phyloP scores from a whole-genome alignment of 2,888 invertebrate species.

The Halictus quadricinctus region DNA sequence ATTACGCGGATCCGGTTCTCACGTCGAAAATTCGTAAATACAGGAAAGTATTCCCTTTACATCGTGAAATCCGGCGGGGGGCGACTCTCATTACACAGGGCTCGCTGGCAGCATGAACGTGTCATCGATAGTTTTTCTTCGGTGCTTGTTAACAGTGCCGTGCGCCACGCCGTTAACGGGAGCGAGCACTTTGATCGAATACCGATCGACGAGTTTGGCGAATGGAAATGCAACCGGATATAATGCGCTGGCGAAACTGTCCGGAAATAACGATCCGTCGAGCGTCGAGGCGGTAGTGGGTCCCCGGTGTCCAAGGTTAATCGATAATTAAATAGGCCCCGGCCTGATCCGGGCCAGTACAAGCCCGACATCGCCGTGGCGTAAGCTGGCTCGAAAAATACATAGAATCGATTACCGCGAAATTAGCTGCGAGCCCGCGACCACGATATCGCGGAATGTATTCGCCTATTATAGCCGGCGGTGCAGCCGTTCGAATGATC shows the following conservation, averaged over 20 bases:
- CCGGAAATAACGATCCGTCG: conserved; percentile 75
- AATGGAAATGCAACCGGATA: conserved; percentile 39
- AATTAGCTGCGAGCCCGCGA: conserved; percentile 26
- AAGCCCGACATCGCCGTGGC: neutral
- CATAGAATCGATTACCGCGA: neutral
- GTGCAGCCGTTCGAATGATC: conserved; percentile 29
- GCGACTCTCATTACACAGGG: neutral
- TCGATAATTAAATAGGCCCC: conserved; percentile 77
- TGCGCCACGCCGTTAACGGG: neutral
- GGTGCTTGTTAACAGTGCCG: conserved; percentile 1
- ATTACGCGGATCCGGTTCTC: neutral
- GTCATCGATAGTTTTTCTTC: neutral
- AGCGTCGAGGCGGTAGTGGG: conserved; percentile 63
- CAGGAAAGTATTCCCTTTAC: neutral
- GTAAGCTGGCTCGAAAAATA: conserved; percentile 35
- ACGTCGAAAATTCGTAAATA: neutral
- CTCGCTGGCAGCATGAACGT: neutral
- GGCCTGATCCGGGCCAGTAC: neutral
- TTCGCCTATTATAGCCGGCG: conserved; percentile 19
- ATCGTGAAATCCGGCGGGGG: neutral
- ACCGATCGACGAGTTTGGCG: conserved; percentile 37
- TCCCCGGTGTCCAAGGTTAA: conserved; percentile 71
- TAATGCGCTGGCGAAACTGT: conserved; percentile 56
- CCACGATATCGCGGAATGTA: conserved; percentile 27
- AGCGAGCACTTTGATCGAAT: conserved; percentile 29